phyloP scores from a whole-genome alignment of 2,113 vertebrate genomes.

The Melanerpes aurifrons region DNA sequence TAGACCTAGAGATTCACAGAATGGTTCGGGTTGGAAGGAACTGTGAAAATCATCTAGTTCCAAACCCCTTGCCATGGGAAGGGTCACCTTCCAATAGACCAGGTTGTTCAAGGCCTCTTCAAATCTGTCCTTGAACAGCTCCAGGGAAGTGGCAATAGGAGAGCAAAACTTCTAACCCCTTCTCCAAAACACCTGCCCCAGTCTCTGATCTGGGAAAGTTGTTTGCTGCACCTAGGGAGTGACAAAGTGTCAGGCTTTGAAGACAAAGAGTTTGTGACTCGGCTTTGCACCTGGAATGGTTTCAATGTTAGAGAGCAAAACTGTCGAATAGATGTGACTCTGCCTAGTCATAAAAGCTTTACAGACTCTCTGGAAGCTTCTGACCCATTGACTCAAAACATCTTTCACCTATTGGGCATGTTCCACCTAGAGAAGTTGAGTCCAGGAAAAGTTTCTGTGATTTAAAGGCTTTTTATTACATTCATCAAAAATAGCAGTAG shows the following conservation, averaged over 20 bases:
- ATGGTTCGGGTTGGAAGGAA: too few species aligned
- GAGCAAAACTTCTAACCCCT: background rate
- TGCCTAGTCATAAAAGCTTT: too few species aligned
- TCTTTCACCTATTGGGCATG: background rate
- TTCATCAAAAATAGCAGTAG: too few species aligned
- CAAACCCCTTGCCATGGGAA: too few species aligned
- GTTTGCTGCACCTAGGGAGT: background rate
- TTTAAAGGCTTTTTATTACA: background rate
- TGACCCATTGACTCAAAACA: background rate
- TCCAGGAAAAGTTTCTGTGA: background rate
- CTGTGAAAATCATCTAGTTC: too few species aligned
- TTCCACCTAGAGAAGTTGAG: background rate
- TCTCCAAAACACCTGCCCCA: rapidly evolving
- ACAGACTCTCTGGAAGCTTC: background rate
- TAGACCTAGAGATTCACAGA: too few species aligned
- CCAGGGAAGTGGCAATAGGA: background rate
- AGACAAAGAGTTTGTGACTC: background rate
- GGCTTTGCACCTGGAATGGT: rapidly evolving
- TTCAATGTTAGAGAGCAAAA: background rate
- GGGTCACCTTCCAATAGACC: too few species aligned
- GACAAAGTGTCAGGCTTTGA: rapidly evolving
- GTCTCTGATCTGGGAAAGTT: background rate
- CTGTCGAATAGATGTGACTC: too few species aligned
- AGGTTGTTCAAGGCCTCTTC: too few species aligned
- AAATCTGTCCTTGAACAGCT: too few species aligned